Evolutionary conservation across 2,888 invertebrate species (phyloP).

Genomic region (Nomada goodeniana): DNA sequence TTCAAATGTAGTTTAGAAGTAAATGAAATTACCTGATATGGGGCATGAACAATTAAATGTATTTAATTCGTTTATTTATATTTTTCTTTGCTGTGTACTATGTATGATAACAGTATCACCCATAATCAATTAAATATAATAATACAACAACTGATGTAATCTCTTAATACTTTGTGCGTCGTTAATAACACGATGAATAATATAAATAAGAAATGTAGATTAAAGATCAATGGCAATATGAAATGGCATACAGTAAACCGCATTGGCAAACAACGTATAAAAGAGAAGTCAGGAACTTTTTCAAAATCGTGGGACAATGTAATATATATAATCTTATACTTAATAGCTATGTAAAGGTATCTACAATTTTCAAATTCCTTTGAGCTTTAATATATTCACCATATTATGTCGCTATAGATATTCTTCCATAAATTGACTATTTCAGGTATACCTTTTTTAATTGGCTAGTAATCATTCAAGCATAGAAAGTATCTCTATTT

Average conservation of each 20-base stretch:
- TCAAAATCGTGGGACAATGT: constrained; percentile 14
- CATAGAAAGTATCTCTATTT: constrained; percentile 22
- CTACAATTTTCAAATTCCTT: constrained; percentile 6
- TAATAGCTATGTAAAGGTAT: neutral
- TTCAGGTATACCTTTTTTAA: neutral
- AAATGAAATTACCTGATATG: neutral
- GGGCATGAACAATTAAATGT: neutral
- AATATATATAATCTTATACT: neutral
- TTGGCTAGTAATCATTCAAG: neutral
- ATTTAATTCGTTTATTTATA: constrained; percentile 8
- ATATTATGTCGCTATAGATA: constrained; percentile 4
- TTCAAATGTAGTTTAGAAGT: neutral
- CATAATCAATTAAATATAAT: neutral
- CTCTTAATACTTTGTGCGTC: constrained; percentile 1
- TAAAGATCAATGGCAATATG: neutral
- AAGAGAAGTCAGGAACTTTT: constrained; percentile 19
- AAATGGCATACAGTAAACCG: neutral
- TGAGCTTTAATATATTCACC: constrained; percentile 17
- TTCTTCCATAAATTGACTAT: constrained; percentile 15
- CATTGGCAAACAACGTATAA: constrained; percentile 11
- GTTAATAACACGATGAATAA: neutral
- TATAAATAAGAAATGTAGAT: constrained; percentile 1
- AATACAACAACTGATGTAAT: neutral
- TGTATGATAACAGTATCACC: neutral
- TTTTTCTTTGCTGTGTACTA: neutral